Conservation (phyloP, 2,797 vertebrate genomes). For the Sphenopsis melanotis region DNA sequence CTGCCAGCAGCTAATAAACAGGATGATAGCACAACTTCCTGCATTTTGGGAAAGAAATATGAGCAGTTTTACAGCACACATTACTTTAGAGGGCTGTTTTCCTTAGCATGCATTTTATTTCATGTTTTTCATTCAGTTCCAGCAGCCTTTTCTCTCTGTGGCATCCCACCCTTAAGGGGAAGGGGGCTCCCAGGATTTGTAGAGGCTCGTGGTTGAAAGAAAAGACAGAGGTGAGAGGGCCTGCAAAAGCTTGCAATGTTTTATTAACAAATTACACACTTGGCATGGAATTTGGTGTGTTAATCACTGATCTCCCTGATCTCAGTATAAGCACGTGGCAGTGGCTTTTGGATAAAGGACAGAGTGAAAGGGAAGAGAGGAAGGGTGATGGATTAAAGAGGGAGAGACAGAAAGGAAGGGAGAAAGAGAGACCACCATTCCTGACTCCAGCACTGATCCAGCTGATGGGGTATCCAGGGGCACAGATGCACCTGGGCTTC, state of each 20-base stretch:
- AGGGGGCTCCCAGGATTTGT: background rate
- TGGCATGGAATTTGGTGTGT: background rate
- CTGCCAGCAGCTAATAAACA: background rate
- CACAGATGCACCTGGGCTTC: background rate
- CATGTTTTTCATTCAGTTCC: background rate
- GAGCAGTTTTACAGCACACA: background rate
- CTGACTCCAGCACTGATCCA: background rate
- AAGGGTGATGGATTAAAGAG: background rate
- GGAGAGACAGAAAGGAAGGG: background rate
- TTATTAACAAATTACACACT: background rate
- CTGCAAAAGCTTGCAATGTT: background rate
- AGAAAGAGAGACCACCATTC: background rate
- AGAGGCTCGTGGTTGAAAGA: background rate
- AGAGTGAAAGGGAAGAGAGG: background rate
- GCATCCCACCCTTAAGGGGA: background rate
- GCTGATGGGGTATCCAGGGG: background rate
- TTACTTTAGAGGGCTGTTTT: background rate
- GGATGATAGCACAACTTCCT: background rate
- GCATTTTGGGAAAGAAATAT: background rate
- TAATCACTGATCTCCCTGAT: background rate
- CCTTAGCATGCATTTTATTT: background rate
- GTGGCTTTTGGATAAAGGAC: background rate
- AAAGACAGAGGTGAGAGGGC: background rate
- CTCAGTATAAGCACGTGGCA: background rate
- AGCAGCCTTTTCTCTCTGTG: background rate